These are phyloP conservation scores for Cydia splendana DNA, from an alignment of 1,140 invertebrate species.

Conservation along the genomic window DNA sequence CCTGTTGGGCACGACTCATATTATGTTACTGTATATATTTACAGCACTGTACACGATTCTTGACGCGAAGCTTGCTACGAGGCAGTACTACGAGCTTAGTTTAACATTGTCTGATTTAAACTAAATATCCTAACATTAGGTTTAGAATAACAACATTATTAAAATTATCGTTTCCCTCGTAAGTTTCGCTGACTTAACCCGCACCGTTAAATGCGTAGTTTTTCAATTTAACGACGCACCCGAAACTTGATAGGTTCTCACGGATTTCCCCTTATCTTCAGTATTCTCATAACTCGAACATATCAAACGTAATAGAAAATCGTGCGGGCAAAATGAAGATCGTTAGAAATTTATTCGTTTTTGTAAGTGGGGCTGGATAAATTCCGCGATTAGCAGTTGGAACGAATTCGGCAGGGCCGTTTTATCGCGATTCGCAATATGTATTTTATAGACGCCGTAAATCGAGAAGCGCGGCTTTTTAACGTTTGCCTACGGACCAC, in stretches of 20 bases:
- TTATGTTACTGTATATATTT: no score
- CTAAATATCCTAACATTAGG: no score
- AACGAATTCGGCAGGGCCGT: conserved; percentile 63
- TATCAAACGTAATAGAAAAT: conserved; percentile 32
- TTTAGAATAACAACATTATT: no score
- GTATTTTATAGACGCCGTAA: conserved; percentile 78
- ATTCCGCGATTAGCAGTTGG: conserved; percentile 63
- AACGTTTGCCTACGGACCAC: conserved; percentile 65
- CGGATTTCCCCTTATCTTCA: conserved; percentile 14
- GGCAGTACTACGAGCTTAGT: no score
- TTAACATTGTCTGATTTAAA: no score
- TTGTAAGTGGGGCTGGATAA: conserved; percentile 47
- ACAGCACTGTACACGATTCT: no score
- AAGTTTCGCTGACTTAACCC: conserved; percentile 8
- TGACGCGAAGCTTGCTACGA: no score
- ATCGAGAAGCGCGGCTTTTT: conserved; percentile 75
- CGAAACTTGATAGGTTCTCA: conserved; percentile 1
- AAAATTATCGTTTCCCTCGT: background rate
- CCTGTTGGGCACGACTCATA: no score
- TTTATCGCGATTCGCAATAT: conserved; percentile 78
- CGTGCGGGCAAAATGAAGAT: conserved; percentile 28
- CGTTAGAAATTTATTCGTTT: conserved; percentile 32
- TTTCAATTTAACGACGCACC: conserved; percentile 4
- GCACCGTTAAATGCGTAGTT: background rate
- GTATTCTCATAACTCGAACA: conserved; percentile 19